A percentile compares a stretch with the other conserved stretches of the same genome.
Evolutionary conservation across 2,888 invertebrate species (phyloP).

Genomic region (Eudasyphora cyanicolor): DNA sequence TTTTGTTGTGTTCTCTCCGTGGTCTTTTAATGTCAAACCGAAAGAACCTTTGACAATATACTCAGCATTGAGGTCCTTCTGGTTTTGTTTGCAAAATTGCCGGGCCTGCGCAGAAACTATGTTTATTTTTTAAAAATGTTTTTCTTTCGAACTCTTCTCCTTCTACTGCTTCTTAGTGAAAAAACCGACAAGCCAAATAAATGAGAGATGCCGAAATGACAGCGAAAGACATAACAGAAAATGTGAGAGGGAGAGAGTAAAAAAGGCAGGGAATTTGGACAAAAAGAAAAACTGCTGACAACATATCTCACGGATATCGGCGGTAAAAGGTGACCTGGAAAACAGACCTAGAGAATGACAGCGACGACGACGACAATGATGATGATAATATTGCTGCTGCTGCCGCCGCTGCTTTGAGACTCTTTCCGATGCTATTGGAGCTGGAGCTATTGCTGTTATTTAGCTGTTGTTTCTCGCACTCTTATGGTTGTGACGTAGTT

Average conservation of each 20-base stretch:
- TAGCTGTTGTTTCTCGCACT: background rate
- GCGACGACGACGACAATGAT: background rate
- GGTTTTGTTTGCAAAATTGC: background rate
- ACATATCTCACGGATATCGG: conserved; percentile 45
- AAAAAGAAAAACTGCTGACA: background rate
- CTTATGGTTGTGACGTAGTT: conserved; percentile 30
- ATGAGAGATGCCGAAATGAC: background rate
- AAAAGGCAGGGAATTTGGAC: conserved; percentile 27
- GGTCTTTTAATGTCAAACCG: background rate
- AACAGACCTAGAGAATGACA: conserved; percentile 29
- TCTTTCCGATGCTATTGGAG: conserved; percentile 12
- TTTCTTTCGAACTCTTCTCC: background rate
- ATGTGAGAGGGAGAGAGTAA: conserved; percentile 9
- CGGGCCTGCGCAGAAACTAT: background rate
- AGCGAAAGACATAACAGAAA: background rate
- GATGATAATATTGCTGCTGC: background rate
- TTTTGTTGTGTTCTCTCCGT: background rate
- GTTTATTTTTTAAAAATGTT: conserved; percentile 24
- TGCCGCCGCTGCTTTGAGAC: background rate
- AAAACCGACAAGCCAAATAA: conserved; percentile 50
- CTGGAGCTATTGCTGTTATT: background rate
- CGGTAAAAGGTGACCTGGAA: conserved; percentile 59
- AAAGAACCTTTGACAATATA: conserved; percentile 7
- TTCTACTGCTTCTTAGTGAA: background rate
- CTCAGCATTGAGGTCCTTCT: background rate